phyloP scores from a whole-genome alignment of 2,113 vertebrate species.

The Hoplias malabaricus region DNA sequence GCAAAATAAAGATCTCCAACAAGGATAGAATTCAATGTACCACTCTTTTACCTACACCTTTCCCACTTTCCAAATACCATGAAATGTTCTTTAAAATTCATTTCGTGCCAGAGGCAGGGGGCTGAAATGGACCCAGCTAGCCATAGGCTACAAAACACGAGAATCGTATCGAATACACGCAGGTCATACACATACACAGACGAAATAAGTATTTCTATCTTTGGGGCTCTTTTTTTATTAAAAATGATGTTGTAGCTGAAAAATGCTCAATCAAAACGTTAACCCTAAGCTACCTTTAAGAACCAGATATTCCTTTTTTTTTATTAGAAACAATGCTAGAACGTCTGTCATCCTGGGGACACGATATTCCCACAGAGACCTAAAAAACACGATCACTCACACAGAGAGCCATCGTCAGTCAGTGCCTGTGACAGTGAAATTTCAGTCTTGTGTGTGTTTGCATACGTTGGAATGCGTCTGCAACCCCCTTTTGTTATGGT shows the following conservation, averaged over 20 bases:
- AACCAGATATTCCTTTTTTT: neutral
- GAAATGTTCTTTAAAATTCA: neutral
- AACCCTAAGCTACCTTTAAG: neutral
- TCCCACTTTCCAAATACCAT: slow-evolving; percentile 22
- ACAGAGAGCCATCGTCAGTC: slow-evolving; percentile 5
- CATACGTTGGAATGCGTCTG: slow-evolving; percentile 52
- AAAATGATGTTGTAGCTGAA: neutral
- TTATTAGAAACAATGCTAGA: neutral
- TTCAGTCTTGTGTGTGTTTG: slow-evolving; percentile 42
- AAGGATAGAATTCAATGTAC: neutral
- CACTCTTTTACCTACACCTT: neutral
- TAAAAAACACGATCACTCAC: neutral
- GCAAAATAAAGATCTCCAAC: neutral
- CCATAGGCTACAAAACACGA: slow-evolving; percentile 1
- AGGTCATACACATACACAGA: neutral
- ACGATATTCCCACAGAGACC: neutral
- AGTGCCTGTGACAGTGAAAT: slow-evolving; percentile 44
- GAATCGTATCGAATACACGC: neutral
- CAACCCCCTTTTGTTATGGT: slow-evolving; percentile 56
- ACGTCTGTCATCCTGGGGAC: neutral
- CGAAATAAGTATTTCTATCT: neutral
- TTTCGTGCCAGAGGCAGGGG: slow-evolving; percentile 8
- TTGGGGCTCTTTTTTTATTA: neutral
- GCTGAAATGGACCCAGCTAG: neutral
- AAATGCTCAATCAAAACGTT: neutral